Evolutionary conservation across 2,888 invertebrate genomes (phyloP), one percentile per base, ranked within the genome.

Genomic region (Drosophila subsilvestris): DNA sequence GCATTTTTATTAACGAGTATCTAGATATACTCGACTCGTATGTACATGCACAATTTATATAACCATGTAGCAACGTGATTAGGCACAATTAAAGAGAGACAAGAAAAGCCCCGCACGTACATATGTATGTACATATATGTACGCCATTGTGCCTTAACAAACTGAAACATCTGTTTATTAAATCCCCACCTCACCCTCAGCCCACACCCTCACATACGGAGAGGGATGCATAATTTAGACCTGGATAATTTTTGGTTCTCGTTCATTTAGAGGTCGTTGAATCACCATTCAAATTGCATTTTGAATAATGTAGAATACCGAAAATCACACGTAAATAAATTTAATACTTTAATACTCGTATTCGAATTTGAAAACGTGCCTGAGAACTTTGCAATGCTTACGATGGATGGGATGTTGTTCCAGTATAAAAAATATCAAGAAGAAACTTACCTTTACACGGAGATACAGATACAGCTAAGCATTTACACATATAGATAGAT

Each of bases 341-440:
- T 29, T 32, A 51, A 32, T 43, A 29, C 14, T 1, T 14, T n/a
- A n/a, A 17, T 20, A 18, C 37, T 25, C 12, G 12, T 42, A 32
- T 22, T 53, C 29, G 17, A 8, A 25, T 22, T 53, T 42, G 17
- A 8, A 25, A n/a, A 10, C 17, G 49, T 57, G 32, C 55, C 53
- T 66, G 85, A 80, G 86, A 85, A 86, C 88, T 88, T 85, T 85
- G 88, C 84, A 87, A 67, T 56, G 63, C 48, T 17, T 48, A 50
- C 37, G 60, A 49, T 49, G 50, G n/a, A n/a, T 71, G 53, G 53
- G 44, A 63, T 27, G 14, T 6, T 6, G 37, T 37, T 37, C 14
- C 14, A 37, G 37, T 37, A 45, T 51, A 51, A 25, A 9, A 29
- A 5, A 1, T 25, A 20, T 42, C 29, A 25, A 9, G 6, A 32